Base-by-base conservation (phyloP, 2,113 vertebrate species). In the Rhinogobius similis region DNA sequence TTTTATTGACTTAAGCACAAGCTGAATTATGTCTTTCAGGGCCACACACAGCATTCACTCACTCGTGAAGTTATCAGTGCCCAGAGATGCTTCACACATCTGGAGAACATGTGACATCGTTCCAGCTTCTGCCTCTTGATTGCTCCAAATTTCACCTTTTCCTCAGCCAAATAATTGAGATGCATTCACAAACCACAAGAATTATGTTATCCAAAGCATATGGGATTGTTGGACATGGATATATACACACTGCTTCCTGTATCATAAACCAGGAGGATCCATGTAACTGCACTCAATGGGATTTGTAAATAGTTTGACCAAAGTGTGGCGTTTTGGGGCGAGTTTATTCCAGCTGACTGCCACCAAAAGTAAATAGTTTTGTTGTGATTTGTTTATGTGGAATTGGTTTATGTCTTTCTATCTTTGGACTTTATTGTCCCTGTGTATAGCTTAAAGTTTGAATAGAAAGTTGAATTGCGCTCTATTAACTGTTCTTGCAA, bases 161-260 rank as follows among this genome's bases (percentile, higher is more conserved):
- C 20, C 32, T 36, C 18, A 21, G 58, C 58, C 58, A 61, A 61
- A 61, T 36, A 61, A 38, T n/a, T 61, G 38, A 61, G 16, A 61
- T 38, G 58, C 58, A 38, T 61, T 36, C 18, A n/a, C 58, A 38
- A n/a, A 61, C 29, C 58, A 61, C 58, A 61, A 36, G 58, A 61
- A 38, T 61, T 8, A 61, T 38, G 58, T 61, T 61, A 61, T 36
- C 27, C 58, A 6, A 11, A 61, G 29, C 58, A 61, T 21, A 61
- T 61, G 58, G 58, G 29, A n/a, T 61, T 36, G 58, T 36, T 61
- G 29, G 20, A 61, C 20, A 21, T 38, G 9, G 7, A 36, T n/a
- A n/a, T 36, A 36, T 5, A 32, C 58, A 61, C 56, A 10, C 8
- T 36, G 9, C 27, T 61, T 36, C 29, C 58, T 61, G 29, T 6